These are phyloP conservation scores for Idaea aversata DNA, from an alignment of 2,888 invertebrate species.

Conservation along the genomic window DNA sequence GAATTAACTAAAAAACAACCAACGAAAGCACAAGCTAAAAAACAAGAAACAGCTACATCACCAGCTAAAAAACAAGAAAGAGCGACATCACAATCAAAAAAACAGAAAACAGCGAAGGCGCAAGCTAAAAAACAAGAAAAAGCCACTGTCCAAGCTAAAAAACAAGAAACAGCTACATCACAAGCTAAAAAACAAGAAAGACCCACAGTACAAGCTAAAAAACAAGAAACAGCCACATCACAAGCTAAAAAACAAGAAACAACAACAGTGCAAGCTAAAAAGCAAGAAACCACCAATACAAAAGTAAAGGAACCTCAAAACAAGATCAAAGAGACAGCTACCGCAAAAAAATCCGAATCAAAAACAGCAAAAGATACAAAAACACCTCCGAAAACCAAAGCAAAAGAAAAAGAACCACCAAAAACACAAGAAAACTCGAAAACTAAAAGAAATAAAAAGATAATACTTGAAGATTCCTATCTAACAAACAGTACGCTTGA, in stretches of 20 bases:
- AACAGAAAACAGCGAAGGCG: conserved; percentile 10
- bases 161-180: background rate
- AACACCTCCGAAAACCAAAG: background rate
- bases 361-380: background rate
- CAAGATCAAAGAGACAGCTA: conserved; percentile 2
- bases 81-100: conserved; percentile 2
- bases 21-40: background rate
- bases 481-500: conserved; percentile 10
- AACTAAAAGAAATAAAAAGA: conserved; percentile 4
- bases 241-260: background rate
- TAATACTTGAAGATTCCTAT: background rate
- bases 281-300: background rate
- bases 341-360: conserved; percentile 14
- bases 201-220: conserved; percentile 10
- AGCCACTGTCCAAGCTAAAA: conserved; percentile 13
- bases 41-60: background rate
- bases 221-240: conserved; percentile 5
- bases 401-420: conserved; percentile 3
- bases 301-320: background rate
- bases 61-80: background rate
- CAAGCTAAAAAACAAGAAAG: conserved; percentile 9
- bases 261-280: background rate
- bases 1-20: background rate
- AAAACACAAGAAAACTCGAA: background rate
- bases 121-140: conserved; percentile 10